These are phyloP conservation scores for Sinocyclocheilus rhinocerous DNA, from an alignment of 2,113 vertebrate species.

Conservation along the genomic window DNA sequence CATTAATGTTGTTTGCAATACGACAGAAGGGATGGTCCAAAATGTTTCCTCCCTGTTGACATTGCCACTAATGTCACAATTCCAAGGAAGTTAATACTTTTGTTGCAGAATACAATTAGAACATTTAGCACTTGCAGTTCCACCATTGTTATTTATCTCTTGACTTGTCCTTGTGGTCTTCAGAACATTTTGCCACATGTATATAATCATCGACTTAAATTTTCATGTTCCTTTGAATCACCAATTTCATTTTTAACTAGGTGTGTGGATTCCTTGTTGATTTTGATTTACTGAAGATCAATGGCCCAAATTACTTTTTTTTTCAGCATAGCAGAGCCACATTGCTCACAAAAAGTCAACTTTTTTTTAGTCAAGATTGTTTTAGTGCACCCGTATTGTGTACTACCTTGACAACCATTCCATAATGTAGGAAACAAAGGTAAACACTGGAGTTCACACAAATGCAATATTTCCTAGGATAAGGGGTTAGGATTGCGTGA, in stretches of 20 bases:
- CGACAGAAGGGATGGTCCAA: neutral
- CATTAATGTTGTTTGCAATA: neutral
- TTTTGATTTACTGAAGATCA: neutral
- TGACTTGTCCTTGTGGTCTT: neutral
- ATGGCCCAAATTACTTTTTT: constrained; percentile 61
- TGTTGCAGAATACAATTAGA: neutral
- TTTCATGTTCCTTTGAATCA: too few relatives aligned
- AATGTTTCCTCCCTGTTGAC: neutral
- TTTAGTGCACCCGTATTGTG: neutral
- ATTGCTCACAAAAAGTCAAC: constrained; percentile 54
- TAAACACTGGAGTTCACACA: constrained; percentile 29
- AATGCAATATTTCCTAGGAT: constrained; percentile 41
- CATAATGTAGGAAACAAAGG: constrained; percentile 3
- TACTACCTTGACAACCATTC: constrained; percentile 25
- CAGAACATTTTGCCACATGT: neutral
- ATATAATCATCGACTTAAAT: neutral
- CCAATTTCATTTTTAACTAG: neutral
- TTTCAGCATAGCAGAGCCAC: constrained; percentile 65
- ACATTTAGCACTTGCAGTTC: neutral
- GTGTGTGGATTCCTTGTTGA: neutral
- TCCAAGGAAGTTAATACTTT: neutral
- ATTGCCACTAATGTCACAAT: neutral
- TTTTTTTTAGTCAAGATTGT: neutral
- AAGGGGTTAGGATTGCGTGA: constrained; percentile 16
- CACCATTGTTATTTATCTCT: neutral